Base-by-base conservation (phyloP, 2,797 vertebrate species). In the Xerus rutilus region DNA sequence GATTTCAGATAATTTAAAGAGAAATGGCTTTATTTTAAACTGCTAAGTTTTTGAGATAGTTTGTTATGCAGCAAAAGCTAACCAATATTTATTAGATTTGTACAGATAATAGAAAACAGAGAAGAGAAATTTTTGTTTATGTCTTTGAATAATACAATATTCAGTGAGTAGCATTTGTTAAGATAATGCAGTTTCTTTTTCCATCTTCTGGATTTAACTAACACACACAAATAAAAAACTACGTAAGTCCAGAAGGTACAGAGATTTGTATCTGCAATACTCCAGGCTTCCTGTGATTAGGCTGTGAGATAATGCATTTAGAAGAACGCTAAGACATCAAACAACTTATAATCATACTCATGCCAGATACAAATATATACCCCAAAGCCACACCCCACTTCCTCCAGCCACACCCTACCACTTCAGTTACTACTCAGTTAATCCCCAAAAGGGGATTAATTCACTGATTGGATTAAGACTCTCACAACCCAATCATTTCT, bases 61-160 rank as follows among this genome's bases (percentile, higher is more conserved):
- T 47, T 96, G 35, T 64, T 76, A n/a, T 23, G 18, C 14, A 86
- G 12, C 32, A 79, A 69, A 95, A 89, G 28, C n/a, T 89, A 62
- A 81, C 30, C n/a, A 30, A 45, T 76, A 35, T 18, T 76, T 17
- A 23, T 85, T 57, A 18, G 4, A 52, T 89, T n/a, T 67, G 32
- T 3, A 45, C 6, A 39, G 6, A 73, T 54, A 52, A 73, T 54
- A 52, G 54, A 57, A 2, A 10, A 4, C 57, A 90, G 32, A 54
- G 17, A 82, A 30, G 43, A 74, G 23, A 20, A 43, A 64, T 9
- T 77, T 86, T 13, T 23, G n/a, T 52, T 92, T 93, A 59, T 86
- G 17, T 76, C 28, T 87, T 72, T 45, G 14, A 70, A 25, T 62
- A 45, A 54, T 18, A 35, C 4, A 88, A 28, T 5, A 49, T 32